phyloP scores from a whole-genome alignment of 2,113 vertebrate species.

The Perca schrenkii region DNA sequence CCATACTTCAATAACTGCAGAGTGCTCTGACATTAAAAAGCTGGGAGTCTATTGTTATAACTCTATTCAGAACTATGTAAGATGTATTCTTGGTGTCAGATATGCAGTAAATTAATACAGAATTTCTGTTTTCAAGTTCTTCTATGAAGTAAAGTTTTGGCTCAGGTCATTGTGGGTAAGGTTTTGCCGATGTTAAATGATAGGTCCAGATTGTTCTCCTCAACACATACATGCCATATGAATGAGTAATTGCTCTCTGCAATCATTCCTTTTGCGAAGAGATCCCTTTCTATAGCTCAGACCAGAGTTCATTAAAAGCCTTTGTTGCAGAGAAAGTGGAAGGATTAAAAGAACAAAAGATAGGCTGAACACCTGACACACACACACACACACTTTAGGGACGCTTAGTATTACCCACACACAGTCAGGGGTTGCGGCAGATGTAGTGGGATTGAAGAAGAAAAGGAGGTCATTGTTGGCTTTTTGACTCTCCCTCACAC shows the following conservation, averaged over 20 bases:
- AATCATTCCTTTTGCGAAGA: constrained; percentile 26
- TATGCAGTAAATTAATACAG: too few species aligned
- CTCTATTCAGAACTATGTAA: too few species aligned
- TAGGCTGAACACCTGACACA: constrained; percentile 53
- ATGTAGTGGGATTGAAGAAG: constrained; percentile 59
- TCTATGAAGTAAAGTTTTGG: too few species aligned
- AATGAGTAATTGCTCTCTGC: constrained; percentile 28
- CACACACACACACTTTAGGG: not conserved
- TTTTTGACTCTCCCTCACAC: constrained; percentile 49
- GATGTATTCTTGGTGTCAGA: too few species aligned
- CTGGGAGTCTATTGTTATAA: too few species aligned
- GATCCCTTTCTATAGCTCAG: not conserved
- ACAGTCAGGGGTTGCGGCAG: constrained; percentile 68
- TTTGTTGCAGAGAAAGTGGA: constrained; percentile 59
- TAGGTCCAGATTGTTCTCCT: not conserved
- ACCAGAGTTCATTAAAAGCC: constrained; percentile 55
- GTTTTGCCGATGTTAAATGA: not conserved
- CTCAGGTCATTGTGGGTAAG: not conserved
- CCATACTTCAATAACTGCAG: too few species aligned
- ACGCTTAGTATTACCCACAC: constrained; percentile 32
- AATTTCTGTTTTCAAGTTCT: too few species aligned
- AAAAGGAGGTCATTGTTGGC: constrained; percentile 63
- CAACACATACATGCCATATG: not conserved
- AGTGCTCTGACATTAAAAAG: too few species aligned
- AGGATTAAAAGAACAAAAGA: constrained; percentile 64